Conservation (phyloP, 2,888 invertebrate genomes). For the Drosophila rubida region DNA sequence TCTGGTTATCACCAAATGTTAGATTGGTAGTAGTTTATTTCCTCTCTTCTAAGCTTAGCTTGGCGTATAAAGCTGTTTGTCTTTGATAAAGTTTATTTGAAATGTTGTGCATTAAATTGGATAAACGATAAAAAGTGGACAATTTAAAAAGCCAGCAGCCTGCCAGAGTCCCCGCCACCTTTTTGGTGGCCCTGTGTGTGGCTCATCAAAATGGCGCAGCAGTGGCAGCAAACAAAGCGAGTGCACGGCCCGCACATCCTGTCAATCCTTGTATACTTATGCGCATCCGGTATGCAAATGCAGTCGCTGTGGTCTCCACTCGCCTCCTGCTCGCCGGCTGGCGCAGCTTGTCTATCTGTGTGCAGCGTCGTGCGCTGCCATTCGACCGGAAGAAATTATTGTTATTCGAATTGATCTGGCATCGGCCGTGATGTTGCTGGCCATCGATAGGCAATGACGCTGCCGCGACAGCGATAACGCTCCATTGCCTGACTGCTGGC, state of each 20-base stretch:
- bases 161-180: not conserved
- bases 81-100: too few relatives aligned
- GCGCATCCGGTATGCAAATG: conserved; percentile 74
- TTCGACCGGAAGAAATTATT: conserved; percentile 80
- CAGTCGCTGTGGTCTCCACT: conserved; percentile 27
- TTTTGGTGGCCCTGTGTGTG: not conserved
- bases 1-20: too few relatives aligned
- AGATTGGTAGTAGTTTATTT: too few relatives aligned
- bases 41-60: too few relatives aligned
- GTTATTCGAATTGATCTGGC: conserved; percentile 80
- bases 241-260: conserved; percentile 77
- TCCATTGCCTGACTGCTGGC: conserved; percentile 50
- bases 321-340: conserved; percentile 3
- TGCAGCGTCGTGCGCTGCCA: conserved; percentile 57
- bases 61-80: too few relatives aligned
- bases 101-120: conserved; percentile 54
- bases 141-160: conserved; percentile 40
- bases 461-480: conserved; percentile 64
- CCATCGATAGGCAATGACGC: conserved; percentile 54
- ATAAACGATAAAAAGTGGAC: conserved; percentile 29
- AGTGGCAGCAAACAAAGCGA: conserved; percentile 59
- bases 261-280: conserved; percentile 77
- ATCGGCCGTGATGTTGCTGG: conserved; percentile 42
- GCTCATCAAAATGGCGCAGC: conserved; percentile 27
- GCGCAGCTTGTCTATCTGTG: conserved; percentile 38